phyloP scores from a whole-genome alignment of 2,113 vertebrate genomes.

The Oxygymnocypris stewartii region DNA sequence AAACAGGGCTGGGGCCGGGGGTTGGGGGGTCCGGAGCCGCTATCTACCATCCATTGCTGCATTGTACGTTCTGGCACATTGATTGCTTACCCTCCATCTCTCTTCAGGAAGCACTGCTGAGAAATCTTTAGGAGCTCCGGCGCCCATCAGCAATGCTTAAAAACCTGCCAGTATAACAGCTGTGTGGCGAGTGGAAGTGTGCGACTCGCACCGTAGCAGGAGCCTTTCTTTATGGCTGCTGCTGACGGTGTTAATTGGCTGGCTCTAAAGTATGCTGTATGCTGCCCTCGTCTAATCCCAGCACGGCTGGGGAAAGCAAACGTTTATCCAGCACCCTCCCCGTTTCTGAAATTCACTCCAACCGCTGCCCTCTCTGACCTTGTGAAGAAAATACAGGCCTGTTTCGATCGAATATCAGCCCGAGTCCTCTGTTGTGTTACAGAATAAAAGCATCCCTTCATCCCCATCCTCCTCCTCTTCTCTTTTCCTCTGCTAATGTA shows the following conservation, averaged over 20 bases:
- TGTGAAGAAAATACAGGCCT: slow-evolving; percentile 54
- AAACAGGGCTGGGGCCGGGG: slow-evolving; percentile 52
- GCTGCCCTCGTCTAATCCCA: slow-evolving; percentile 75
- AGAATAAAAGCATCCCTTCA: slow-evolving; percentile 31
- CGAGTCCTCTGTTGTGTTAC: slow-evolving; percentile 35
- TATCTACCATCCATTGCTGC: slow-evolving; percentile 64
- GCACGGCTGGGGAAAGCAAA: slow-evolving; percentile 68
- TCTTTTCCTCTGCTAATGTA: slow-evolving; percentile 24
- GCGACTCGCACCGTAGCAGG: slow-evolving; percentile 73
- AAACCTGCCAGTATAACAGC: slow-evolving; percentile 75
- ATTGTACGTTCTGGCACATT: slow-evolving; percentile 65
- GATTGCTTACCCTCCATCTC: slow-evolving; percentile 62
- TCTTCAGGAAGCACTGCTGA: slow-evolving; percentile 69
- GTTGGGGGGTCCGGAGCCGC: slow-evolving; percentile 55
- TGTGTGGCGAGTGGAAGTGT: slow-evolving; percentile 61
- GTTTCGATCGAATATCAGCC: slow-evolving; percentile 49
- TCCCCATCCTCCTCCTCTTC: slow-evolving; percentile 31
- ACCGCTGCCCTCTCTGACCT: slow-evolving; percentile 54
- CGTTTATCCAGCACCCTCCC: slow-evolving; percentile 66
- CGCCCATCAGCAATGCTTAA: slow-evolving; percentile 72
- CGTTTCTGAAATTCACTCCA: slow-evolving; percentile 48
- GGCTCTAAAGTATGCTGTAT: slow-evolving; percentile 74
- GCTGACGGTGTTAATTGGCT: slow-evolving; percentile 79
- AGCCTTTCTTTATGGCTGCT: slow-evolving; percentile 71
- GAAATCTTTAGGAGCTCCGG: slow-evolving; percentile 78